A percentile compares a stretch with the other conserved stretches of the same genome.
Evolutionary conservation across 2,888 invertebrate species (phyloP).

Genomic region (Cistogaster globosa): DNA sequence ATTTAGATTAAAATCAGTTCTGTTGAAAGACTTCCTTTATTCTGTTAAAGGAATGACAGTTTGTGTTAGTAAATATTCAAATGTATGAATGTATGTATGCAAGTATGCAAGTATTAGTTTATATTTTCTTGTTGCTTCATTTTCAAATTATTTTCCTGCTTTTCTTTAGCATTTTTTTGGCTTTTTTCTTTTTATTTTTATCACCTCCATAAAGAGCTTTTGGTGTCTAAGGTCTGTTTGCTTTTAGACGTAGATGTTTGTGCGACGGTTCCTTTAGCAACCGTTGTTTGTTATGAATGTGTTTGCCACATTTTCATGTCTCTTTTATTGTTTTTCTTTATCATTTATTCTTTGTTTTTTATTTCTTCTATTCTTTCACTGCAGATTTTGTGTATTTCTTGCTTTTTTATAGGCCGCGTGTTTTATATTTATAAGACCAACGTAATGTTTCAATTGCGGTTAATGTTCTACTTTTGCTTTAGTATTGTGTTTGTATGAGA

Average conservation of each 20-base stretch:
- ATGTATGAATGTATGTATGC: not conserved
- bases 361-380: slow-evolving; percentile 51
- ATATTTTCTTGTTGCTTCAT: slow-evolving; percentile 59
- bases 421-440: slow-evolving; percentile 32
- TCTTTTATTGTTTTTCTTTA: slow-evolving; percentile 26
- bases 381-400: slow-evolving; percentile 56
- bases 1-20: slow-evolving; percentile 64
- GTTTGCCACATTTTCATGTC: slow-evolving; percentile 22
- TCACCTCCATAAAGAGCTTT: slow-evolving; percentile 63
- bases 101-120: slow-evolving; percentile 27
- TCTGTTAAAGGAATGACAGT: slow-evolving; percentile 13
- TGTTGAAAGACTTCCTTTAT: slow-evolving; percentile 37
- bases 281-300: slow-evolving; percentile 17
- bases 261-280: slow-evolving; percentile 20
- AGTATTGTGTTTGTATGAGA: slow-evolving; percentile 50
- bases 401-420: slow-evolving; percentile 41
- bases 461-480: slow-evolving; percentile 49
- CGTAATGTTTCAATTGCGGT: slow-evolving; percentile 52
- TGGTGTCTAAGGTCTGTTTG: slow-evolving; percentile 27
- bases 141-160: slow-evolving; percentile 33
- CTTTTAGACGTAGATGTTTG: not conserved
- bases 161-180: slow-evolving; percentile 35
- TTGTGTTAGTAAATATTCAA: not conserved
- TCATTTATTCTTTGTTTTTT: slow-evolving; percentile 6
- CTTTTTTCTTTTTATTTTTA: slow-evolving; percentile 49